Conservation (phyloP, 2,797 vertebrate species). For the Lophotriccus pileatus region DNA sequence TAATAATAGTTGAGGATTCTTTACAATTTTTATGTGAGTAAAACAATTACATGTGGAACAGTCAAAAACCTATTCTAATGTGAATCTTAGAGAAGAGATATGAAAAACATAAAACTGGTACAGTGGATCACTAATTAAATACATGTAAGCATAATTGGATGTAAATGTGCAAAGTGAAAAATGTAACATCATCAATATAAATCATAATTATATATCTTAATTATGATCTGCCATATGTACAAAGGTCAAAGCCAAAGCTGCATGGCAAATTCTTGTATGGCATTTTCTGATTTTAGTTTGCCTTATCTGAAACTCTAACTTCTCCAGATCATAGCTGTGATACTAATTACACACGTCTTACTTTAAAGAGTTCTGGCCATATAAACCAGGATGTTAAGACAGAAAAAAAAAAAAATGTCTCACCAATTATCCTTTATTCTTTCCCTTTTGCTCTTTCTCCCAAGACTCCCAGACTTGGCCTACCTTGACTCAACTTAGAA, state of each 20-base stretch:
- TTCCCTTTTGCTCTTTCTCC: not conserved
- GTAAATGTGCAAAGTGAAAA: not conserved
- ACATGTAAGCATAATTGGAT: not conserved
- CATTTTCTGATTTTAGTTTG: not conserved
- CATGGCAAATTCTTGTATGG: not conserved
- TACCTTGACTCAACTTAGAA: not conserved
- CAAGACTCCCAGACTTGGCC: not conserved
- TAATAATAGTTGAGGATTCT: not conserved
- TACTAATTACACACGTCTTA: not conserved
- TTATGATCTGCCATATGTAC: not conserved
- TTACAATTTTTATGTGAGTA: not conserved
- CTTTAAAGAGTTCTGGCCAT: not conserved
- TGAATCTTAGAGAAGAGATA: not conserved
- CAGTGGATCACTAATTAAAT: not conserved
- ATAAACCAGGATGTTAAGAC: not conserved
- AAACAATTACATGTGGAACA: not conserved
- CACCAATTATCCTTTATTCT: not conserved
- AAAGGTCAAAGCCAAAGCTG: not conserved
- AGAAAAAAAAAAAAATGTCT: not conserved
- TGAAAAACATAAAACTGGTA: not conserved
- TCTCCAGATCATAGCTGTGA: not conserved
- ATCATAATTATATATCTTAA: not conserved
- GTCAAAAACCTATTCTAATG: not conserved
- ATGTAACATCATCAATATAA: not conserved
- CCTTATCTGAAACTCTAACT: not conserved